These are phyloP conservation scores for Tolypeutes matacus DNA, from an alignment of 2,797 vertebrate genomes.

Conservation along the genomic window DNA sequence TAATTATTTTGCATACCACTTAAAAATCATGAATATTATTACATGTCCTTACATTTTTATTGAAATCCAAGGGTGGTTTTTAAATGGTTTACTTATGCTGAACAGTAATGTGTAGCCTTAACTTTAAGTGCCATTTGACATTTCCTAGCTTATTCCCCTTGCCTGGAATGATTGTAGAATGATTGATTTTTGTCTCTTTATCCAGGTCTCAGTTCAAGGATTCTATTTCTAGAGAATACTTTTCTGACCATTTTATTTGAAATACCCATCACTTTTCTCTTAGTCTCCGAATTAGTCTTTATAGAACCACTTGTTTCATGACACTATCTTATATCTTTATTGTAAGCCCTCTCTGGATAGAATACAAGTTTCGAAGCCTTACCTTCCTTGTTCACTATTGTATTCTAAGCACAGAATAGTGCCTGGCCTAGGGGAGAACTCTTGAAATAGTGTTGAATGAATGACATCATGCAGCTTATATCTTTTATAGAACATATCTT, in stretches of 20 bases:
- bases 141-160: background rate
- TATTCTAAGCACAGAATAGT: background rate
- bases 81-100: conserved; percentile 1
- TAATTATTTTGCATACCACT: background rate
- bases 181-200: background rate
- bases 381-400: background rate
- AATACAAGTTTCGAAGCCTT: background rate
- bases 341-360: background rate
- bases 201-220: background rate
- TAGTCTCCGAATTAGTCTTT: background rate
- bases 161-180: background rate
- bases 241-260: conserved; percentile 27
- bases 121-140: background rate
- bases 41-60: background rate
- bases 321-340: background rate
- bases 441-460: background rate
- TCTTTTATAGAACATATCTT: background rate
- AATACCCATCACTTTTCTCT: background rate
- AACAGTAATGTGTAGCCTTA: background rate
- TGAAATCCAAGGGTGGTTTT: background rate
- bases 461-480: background rate
- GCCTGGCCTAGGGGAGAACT: background rate
- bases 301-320: background rate
- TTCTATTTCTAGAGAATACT: conserved; percentile 4
- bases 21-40: conserved; percentile 24